Evolutionary conservation across 2,113 vertebrate species (phyloP).

Genomic region (Dasypus novemcinctus): DNA sequence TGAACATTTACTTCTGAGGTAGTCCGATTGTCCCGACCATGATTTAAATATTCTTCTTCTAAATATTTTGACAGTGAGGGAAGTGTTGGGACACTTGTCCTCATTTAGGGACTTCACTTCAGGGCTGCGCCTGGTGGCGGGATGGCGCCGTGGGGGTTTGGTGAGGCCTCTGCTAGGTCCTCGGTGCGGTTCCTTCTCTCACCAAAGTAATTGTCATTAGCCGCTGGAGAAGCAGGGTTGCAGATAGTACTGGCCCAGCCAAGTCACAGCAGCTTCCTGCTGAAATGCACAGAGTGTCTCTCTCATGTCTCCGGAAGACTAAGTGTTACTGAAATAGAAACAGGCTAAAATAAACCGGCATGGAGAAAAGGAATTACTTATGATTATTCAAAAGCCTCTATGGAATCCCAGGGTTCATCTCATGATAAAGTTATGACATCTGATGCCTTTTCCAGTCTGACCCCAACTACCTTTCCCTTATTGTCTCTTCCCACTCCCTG

Average conservation of each 20-base stretch:
- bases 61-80: constrained; percentile 74
- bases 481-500: not conserved
- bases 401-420: not conserved
- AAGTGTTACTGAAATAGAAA: constrained; percentile 7
- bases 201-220: not conserved
- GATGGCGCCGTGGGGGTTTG: not conserved
- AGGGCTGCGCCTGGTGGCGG: not conserved
- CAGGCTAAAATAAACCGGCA: not conserved
- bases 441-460: not conserved
- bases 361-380: not conserved
- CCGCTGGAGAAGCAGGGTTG: not conserved
- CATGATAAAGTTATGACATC: not conserved
- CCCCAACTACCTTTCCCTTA: not conserved
- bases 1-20: constrained; percentile 57
- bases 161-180: not conserved
- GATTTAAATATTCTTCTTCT: constrained; percentile 63
- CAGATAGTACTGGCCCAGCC: not conserved
- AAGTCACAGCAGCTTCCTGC: not conserved
- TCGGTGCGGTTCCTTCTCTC: not conserved
- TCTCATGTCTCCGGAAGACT: not conserved
- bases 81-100: constrained; percentile 14
- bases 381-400: not conserved
- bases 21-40: constrained; percentile 32
- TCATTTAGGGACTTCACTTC: not conserved
- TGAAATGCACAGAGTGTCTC: not conserved